Evolutionary conservation across 2,797 vertebrate species (phyloP).

Genomic region (Coreius guichenoti): DNA sequence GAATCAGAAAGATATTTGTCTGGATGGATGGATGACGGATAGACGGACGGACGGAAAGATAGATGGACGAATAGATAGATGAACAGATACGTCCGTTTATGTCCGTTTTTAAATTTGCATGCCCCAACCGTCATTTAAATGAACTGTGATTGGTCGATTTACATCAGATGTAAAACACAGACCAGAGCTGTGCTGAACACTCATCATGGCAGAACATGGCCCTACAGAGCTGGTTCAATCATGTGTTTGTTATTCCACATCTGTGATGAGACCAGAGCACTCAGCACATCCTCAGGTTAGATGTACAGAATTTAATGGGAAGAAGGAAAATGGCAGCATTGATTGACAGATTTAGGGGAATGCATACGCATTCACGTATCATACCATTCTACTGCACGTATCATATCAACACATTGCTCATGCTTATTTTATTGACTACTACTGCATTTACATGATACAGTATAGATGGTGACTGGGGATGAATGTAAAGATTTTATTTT

Average conservation of each 20-base stretch:
- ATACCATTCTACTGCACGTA: background rate
- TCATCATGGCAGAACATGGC: constrained; percentile 6
- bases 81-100: no score
- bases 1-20: background rate
- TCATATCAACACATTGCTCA: constrained; percentile 5
- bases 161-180: background rate
- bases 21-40: background rate
- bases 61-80: background rate
- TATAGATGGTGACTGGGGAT: background rate
- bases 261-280: constrained; percentile 13
- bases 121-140: background rate
- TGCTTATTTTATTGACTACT: constrained; percentile 28
- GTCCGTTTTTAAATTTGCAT: background rate
- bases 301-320: constrained; percentile 26
- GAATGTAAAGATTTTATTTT: background rate
- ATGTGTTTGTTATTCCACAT: background rate
- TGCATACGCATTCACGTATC: constrained; percentile 7
- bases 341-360: constrained; percentile 17
- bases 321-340: constrained; percentile 5
- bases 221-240: background rate
- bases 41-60: background rate
- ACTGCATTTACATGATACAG: background rate
- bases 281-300: constrained; percentile 2
- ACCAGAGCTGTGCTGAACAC: background rate
- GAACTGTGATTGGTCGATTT: background rate